Evolutionary conservation across 2,888 invertebrate genomes (phyloP).

Genomic region (Slavum lentiscoides): DNA sequence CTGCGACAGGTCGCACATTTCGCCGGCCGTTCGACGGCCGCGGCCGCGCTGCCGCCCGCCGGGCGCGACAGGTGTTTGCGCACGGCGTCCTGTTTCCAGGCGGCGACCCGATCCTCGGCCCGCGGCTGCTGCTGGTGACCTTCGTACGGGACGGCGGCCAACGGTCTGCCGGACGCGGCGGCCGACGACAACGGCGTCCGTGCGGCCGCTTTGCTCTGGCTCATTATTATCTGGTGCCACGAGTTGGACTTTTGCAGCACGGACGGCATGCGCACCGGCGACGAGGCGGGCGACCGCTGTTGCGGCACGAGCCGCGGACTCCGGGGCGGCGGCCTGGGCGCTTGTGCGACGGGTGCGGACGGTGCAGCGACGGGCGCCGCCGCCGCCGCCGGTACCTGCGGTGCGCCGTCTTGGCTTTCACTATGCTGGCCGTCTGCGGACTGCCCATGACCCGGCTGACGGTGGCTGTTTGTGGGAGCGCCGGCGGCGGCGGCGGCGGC

Average conservation of each 20-base stretch:
- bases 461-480: neutral
- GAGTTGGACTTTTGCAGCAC: constrained; percentile 74
- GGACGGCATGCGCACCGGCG: constrained; percentile 55
- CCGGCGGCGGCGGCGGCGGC: too few relatives aligned
- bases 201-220: constrained; percentile 57
- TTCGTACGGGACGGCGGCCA: constrained; percentile 12
- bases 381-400: neutral
- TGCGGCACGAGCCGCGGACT: constrained; percentile 41
- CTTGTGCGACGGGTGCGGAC: neutral
- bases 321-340: constrained; percentile 23
- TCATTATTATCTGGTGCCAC: constrained; percentile 73
- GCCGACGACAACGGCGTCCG: constrained; percentile 54
- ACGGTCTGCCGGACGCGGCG: neutral
- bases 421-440: constrained; percentile 50
- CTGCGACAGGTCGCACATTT: too few relatives aligned
- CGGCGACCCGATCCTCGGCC: neutral
- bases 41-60: neutral
- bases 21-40: neutral
- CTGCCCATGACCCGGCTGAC: constrained; percentile 68
- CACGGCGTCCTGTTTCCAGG: constrained; percentile 66
- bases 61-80: constrained; percentile 62
- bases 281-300: constrained; percentile 52
- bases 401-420: neutral
- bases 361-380: neutral
- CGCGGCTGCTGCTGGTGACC: neutral